These are phyloP conservation scores for Pangasius macronema DNA, from an alignment of 2,797 vertebrate species.

Conservation along the genomic window DNA sequence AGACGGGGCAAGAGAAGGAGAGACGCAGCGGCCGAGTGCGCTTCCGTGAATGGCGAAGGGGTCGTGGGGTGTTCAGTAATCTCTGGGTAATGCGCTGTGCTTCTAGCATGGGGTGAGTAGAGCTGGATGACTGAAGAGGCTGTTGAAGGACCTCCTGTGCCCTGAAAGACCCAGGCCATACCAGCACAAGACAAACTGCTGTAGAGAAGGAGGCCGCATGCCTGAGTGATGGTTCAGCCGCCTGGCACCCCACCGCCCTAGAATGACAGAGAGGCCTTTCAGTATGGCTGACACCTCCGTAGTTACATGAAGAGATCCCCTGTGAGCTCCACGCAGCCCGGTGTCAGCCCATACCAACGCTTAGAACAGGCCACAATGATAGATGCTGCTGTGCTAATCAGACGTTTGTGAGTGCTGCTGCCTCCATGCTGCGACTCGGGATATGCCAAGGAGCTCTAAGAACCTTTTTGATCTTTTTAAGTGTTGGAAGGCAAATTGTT, in stretches of 20 bases:
- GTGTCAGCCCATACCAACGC: conserved; percentile 55
- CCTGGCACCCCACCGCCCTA: conserved; percentile 46
- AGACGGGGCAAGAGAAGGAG: conserved; percentile 47
- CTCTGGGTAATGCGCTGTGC: conserved; percentile 59
- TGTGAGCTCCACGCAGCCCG: conserved; percentile 54
- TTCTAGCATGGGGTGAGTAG: conserved; percentile 46
- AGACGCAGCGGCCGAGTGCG: conserved; percentile 55
- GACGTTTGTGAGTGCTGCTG: conserved; percentile 54
- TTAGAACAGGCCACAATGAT: conserved; percentile 57
- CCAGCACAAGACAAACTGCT: conserved; percentile 58
- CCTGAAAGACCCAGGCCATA: conserved; percentile 46
- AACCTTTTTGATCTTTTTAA: conserved; percentile 64
- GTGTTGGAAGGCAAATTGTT: conserved; percentile 61
- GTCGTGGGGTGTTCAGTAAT: conserved; percentile 67
- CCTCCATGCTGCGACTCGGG: conserved; percentile 53
- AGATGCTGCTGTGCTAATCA: conserved; percentile 61
- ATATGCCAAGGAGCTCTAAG: conserved; percentile 57
- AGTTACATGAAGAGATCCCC: conserved; percentile 53
- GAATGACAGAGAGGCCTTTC: conserved; percentile 56
- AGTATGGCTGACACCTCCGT: conserved; percentile 54
- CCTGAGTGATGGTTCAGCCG: conserved; percentile 51
- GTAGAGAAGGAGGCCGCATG: conserved; percentile 50
- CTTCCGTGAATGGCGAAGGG: conserved; percentile 47
- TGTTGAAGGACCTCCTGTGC: conserved; percentile 40
- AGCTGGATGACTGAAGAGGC: conserved; percentile 43